Conservation (phyloP, 1,140 invertebrate species). For the Augochlora pura region DNA sequence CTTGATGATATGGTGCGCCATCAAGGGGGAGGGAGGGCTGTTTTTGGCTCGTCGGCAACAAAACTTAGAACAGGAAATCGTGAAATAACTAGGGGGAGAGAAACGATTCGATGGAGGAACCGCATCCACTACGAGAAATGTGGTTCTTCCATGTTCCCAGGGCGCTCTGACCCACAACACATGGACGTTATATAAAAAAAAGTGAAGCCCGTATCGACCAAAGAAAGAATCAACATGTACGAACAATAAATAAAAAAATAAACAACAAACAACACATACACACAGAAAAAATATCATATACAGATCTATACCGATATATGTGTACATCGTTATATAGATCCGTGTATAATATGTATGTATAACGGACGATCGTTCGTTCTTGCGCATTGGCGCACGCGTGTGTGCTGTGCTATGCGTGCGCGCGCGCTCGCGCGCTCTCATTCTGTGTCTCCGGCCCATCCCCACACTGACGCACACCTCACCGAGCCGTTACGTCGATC, state of each 20-base stretch:
- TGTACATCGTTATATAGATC: too few species aligned
- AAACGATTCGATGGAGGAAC: conserved; percentile 33
- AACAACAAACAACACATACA: conserved; percentile 16
- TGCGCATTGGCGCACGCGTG: too few species aligned
- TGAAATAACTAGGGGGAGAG: conserved; percentile 60
- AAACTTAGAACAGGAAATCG: conserved; percentile 18
- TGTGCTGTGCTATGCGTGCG: too few species aligned
- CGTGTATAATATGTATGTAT: too few species aligned
- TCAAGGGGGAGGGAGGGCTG: conserved; percentile 67
- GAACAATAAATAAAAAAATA: conserved; percentile 30
- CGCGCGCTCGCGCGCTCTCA: too few species aligned
- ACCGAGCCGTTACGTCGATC: conserved; percentile 65
- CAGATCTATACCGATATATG: neutral
- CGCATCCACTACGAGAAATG: conserved; percentile 48
- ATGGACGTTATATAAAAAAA: conserved; percentile 75
- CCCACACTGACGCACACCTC: conserved; percentile 74
- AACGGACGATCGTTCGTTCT: too few species aligned
- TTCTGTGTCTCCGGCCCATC: conserved; percentile 57
- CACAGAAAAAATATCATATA: too few species aligned
- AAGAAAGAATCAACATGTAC: conserved; percentile 43
- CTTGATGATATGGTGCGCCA: conserved; percentile 76
- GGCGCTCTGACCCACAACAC: conserved; percentile 81
- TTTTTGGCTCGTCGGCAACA: too few species aligned
- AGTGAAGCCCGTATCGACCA: conserved; percentile 63
- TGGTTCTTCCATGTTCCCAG: conserved; percentile 59